These are phyloP conservation scores for Drosophila stalkeri DNA, from an alignment of 2,888 invertebrate genomes.

Conservation along the genomic window DNA sequence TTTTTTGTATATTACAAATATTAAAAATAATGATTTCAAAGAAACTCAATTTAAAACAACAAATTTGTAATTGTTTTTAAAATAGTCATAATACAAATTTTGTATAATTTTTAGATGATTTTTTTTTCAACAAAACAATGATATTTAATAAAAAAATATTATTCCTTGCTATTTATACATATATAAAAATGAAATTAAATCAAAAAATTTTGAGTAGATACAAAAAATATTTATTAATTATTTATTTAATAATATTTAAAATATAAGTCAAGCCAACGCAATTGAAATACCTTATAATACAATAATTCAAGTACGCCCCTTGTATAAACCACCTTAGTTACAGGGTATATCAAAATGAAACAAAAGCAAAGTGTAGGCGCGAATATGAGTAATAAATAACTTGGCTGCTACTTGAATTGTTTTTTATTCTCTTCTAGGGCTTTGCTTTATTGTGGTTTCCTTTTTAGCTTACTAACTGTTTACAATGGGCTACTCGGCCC, in stretches of 20 bases:
- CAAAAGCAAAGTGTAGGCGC: constrained; percentile 19
- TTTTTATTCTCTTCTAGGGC: constrained; percentile 47
- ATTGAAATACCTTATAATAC: background rate
- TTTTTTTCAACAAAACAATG: background rate
- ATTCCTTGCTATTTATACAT: background rate
- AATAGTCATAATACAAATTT: too few species aligned
- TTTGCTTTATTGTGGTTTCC: constrained; percentile 58
- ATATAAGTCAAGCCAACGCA: background rate
- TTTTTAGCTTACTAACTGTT: constrained; percentile 19
- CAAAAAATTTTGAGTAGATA: background rate
- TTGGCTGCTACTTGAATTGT: constrained; percentile 59
- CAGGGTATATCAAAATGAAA: constrained; percentile 21
- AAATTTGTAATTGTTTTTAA: too few species aligned
- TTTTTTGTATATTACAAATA: too few species aligned
- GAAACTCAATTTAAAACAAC: too few species aligned
- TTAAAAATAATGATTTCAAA: too few species aligned
- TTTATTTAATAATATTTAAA: background rate
- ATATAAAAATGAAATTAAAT: background rate
- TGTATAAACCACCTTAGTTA: background rate
- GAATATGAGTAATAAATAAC: constrained; percentile 68
- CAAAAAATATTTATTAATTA: background rate
- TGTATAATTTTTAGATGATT: too few species aligned
- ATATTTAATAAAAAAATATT: background rate
- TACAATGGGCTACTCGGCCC: background rate
- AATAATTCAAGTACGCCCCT: background rate